Base-by-base conservation (phyloP, 1,140 invertebrate species). In the Pseudomyrmex sp. region DNA sequence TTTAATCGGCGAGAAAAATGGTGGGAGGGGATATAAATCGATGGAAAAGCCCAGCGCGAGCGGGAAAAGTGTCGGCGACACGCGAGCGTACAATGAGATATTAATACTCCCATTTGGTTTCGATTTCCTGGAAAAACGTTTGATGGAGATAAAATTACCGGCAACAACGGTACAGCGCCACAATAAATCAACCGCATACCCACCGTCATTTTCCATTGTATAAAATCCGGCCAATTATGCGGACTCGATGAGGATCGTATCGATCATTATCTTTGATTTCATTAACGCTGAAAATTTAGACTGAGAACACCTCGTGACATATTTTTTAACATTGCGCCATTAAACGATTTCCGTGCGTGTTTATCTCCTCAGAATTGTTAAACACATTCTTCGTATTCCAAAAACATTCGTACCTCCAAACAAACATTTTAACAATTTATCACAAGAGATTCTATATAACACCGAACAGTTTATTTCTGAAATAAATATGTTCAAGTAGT, bases 121-220 rank as follows among this genome's bases (percentile, higher is more conserved):
- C 92, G 93, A 94, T 94, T 93, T 93, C 91, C 92, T 90, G 93
- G 92, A 94, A 93, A 94, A 94, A 93, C 91, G 92, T 88, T 93
- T 93, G 92, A 93, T 92, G 90, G 89, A 92, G 91, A 93, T 93
- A 92, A 93, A 93, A 93, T 93, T 93, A 93, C 92, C 88, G 85
- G 85, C 89, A 88, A 93, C 91, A 93, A 91, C 89, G 88, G 89
- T 91, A 89, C 76, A 85, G 70, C 85, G 85, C 91, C 87, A 91
- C 88, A 88, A 92, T 92, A 92, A 91, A 92, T 92, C 91, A 91
- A 89, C 82, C 77, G 62, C 84, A 85, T 85, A 65, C 62, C 35
- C 76, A 59, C 63, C 76, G 65, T 62, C 76, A 80, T 80, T 80
- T 35, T 80, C 76, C 76, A 85, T 85, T 70, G 68, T 75, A 72